Conservation (phyloP, 2,888 invertebrate genomes). For the Cyrtodaria siliqua region DNA sequence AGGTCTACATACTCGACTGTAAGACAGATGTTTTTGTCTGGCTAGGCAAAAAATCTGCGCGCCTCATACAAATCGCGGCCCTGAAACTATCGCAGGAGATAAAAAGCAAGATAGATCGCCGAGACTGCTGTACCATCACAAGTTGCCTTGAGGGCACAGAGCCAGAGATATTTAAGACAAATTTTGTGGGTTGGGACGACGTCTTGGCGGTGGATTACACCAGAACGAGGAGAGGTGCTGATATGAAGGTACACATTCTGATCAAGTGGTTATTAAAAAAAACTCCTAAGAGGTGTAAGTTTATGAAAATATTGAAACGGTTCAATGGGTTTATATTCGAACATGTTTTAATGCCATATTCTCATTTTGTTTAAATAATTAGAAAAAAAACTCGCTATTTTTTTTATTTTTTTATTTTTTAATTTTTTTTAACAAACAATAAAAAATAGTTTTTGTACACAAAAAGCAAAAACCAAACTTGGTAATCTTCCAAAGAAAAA, state of each 20-base stretch:
- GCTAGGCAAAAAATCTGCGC: constrained; percentile 99
- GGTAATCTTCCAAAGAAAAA: too few species aligned
- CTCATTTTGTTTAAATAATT: too few species aligned
- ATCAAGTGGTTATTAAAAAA: too few species aligned
- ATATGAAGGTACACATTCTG: constrained; percentile 92
- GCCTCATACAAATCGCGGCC: constrained; percentile 97
- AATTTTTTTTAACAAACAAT: too few species aligned
- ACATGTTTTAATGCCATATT: too few species aligned
- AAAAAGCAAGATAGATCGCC: constrained; percentile 94
- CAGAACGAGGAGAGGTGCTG: constrained; percentile 97
- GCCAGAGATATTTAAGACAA: constrained; percentile 94
- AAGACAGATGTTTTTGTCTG: constrained; percentile 97
- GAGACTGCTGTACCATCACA: constrained; percentile 94
- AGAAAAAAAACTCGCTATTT: too few species aligned
- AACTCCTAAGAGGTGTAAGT: too few species aligned
- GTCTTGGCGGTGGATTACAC: constrained; percentile 99
- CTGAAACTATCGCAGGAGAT: constrained; percentile 98
- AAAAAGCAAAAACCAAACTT: too few species aligned
- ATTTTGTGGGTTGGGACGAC: constrained; percentile 99
- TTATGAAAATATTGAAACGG: too few species aligned
- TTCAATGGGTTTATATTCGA: too few species aligned
- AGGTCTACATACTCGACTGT: constrained; percentile 98
- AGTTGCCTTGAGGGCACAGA: constrained; percentile 94
- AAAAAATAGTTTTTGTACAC: too few species aligned
- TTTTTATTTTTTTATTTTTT: too few species aligned